phyloP scores from a whole-genome alignment of 1,140 invertebrate genomes.

The Bombyx mandarina region DNA sequence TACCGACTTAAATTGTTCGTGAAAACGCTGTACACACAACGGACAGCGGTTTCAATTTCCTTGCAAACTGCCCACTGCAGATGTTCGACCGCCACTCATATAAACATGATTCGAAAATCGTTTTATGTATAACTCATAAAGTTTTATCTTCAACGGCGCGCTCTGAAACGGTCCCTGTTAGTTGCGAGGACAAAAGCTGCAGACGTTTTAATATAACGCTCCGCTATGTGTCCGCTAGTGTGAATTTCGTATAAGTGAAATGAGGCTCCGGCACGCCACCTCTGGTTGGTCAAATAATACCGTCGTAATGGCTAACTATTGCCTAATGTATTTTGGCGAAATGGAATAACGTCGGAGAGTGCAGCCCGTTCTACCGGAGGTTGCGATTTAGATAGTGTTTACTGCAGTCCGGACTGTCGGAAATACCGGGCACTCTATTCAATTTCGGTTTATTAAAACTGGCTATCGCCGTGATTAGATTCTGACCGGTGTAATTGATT shows the following conservation, averaged over 20 bases:
- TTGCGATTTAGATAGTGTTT: slow-evolving; percentile 53
- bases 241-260: slow-evolving; percentile 56
- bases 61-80: slow-evolving; percentile 58
- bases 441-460: slow-evolving; percentile 56
- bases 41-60: slow-evolving; percentile 66
- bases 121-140: slow-evolving; percentile 68
- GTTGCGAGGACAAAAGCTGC: slow-evolving; percentile 55
- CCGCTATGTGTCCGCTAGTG: slow-evolving; percentile 47
- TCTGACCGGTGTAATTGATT: slow-evolving; percentile 7
- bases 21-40: slow-evolving; percentile 61
- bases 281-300: slow-evolving; percentile 60
- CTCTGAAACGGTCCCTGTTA: slow-evolving; percentile 41
- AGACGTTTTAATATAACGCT: slow-evolving; percentile 58
- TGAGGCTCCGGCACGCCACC: slow-evolving; percentile 50
- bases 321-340: slow-evolving; percentile 64
- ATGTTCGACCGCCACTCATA: slow-evolving; percentile 60
- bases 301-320: slow-evolving; percentile 56
- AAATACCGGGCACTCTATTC: slow-evolving; percentile 37
- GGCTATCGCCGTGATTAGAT: slow-evolving; percentile 15
- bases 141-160: slow-evolving; percentile 57
- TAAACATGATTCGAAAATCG: slow-evolving; percentile 70
- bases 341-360: slow-evolving; percentile 49
- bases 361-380: slow-evolving; percentile 36
- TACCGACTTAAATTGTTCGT: slow-evolving; percentile 66
- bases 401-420: slow-evolving; percentile 26